These are phyloP conservation scores for Asbolus verrucosus DNA, from an alignment of 1,140 invertebrate genomes.

Conservation along the genomic window DNA sequence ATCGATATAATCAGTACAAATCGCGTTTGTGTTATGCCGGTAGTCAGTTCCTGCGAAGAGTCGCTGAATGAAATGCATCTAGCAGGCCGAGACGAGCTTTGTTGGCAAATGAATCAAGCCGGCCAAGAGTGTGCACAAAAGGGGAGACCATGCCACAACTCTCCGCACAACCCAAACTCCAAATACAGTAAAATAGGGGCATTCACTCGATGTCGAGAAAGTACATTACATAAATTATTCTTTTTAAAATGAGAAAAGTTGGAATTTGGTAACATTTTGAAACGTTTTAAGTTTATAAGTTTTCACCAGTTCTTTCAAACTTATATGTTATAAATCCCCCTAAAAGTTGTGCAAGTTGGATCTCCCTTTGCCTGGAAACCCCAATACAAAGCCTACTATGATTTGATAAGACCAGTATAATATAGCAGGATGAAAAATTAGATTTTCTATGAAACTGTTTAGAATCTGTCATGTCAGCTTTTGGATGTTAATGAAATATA, in stretches of 20 bases:
- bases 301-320: neutral
- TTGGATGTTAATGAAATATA: neutral
- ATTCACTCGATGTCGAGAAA: neutral
- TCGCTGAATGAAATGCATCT: constrained; percentile 35
- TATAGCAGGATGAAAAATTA: neutral
- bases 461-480: constrained; percentile 27
- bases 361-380: neutral
- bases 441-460: constrained; percentile 34
- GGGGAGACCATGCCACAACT: constrained; percentile 19
- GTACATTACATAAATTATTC: too few species aligned
- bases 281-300: neutral
- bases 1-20: constrained; percentile 24
- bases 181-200: neutral
- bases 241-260: too few species aligned
- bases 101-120: constrained; percentile 35
- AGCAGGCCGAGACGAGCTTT: constrained; percentile 37
- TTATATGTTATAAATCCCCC: constrained; percentile 8
- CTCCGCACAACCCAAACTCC: neutral
- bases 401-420: constrained; percentile 3
- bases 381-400: constrained; percentile 5
- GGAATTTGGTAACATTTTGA: too few species aligned
- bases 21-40: constrained; percentile 20
- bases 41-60: constrained; percentile 28
- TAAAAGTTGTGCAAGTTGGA: constrained; percentile 1
- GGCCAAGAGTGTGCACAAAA: constrained; percentile 25